These are phyloP conservation scores for Odontocolon sp. DNA, from an alignment of 2,888 invertebrate species.

Conservation along the genomic window DNA sequence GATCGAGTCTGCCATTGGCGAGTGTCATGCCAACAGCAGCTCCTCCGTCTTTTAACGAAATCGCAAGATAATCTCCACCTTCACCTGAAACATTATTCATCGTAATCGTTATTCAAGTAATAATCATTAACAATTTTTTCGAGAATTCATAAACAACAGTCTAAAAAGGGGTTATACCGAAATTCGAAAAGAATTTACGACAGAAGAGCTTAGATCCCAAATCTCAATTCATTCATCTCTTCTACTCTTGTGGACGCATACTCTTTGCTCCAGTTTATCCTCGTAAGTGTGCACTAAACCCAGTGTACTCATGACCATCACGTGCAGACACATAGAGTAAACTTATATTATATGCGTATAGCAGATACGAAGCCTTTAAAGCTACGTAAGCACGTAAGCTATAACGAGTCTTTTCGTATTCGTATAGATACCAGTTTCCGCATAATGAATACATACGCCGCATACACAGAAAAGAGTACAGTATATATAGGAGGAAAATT, in stretches of 20 bases:
- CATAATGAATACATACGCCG: neutral
- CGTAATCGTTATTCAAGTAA: no score
- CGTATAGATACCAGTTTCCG: conserved; percentile 3
- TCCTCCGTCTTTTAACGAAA: conserved; percentile 94
- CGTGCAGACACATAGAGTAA: neutral
- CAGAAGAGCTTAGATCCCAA: neutral
- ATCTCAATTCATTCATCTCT: neutral
- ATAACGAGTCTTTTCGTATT: conserved; percentile 3
- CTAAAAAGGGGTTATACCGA: no score
- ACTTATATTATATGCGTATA: neutral
- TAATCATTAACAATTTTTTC: no score
- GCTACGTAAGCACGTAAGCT: conserved; percentile 2
- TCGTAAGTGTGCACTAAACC: neutral
- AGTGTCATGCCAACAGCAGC: conserved; percentile 94
- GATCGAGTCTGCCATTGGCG: conserved; percentile 93
- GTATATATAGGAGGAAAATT: neutral
- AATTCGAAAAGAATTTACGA: neutral
- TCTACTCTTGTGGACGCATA: neutral
- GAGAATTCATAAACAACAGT: no score
- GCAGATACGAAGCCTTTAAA: conserved; percentile 13
- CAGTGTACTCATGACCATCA: no score
- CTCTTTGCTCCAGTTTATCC: neutral
- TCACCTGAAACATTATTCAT: conserved; percentile 85
- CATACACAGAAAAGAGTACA: neutral
- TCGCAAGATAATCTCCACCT: conserved; percentile 93